These are phyloP conservation scores for Gymnoscopelus microlampas DNA, from an alignment of 2,797 vertebrate species.

Conservation along the genomic window DNA sequence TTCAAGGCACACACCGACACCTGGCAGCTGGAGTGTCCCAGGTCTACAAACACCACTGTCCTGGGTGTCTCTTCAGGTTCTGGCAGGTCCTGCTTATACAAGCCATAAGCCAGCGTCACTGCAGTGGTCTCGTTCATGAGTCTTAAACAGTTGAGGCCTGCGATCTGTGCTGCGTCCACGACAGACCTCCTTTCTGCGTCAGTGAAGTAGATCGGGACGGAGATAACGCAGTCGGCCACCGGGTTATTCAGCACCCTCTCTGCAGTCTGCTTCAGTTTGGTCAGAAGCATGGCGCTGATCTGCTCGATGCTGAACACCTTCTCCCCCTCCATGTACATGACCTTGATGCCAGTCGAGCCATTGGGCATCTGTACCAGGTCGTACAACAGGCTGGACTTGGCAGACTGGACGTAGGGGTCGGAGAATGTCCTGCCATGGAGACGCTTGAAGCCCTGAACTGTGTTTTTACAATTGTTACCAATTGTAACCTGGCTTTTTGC, in stretches of 20 bases:
- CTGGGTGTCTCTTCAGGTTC: conserved; percentile 94
- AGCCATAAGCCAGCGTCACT: conserved; percentile 97
- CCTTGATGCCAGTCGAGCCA: conserved; percentile 93
- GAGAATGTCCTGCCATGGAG: conserved; percentile 95
- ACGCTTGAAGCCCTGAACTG: conserved; percentile 95
- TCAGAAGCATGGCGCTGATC: conserved; percentile 95
- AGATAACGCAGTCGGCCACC: conserved; percentile 95
- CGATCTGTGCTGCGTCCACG: conserved; percentile 94
- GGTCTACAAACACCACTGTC: conserved; percentile 94
- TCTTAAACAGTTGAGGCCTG: conserved; percentile 93
- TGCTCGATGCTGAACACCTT: conserved; percentile 91
- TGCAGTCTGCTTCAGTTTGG: conserved; percentile 96
- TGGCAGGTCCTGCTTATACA: conserved; percentile 98
- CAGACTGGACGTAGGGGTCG: conserved; percentile 89
- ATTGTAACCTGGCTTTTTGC: conserved; percentile 98
- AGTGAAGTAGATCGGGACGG: conserved; percentile 94
- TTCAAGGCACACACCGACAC: conserved; percentile 98
- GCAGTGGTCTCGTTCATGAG: conserved; percentile 96
- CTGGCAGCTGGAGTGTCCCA: conserved; percentile 96
- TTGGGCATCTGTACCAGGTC: conserved; percentile 91
- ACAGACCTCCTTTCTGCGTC: conserved; percentile 94
- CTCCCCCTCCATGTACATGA: conserved; percentile 95
- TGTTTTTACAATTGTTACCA: conserved; percentile 98
- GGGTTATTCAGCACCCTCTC: conserved; percentile 95
- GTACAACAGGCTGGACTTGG: conserved; percentile 89